phyloP scores from a whole-genome alignment of 2,888 invertebrate genomes.

The Portevinia maculata region DNA sequence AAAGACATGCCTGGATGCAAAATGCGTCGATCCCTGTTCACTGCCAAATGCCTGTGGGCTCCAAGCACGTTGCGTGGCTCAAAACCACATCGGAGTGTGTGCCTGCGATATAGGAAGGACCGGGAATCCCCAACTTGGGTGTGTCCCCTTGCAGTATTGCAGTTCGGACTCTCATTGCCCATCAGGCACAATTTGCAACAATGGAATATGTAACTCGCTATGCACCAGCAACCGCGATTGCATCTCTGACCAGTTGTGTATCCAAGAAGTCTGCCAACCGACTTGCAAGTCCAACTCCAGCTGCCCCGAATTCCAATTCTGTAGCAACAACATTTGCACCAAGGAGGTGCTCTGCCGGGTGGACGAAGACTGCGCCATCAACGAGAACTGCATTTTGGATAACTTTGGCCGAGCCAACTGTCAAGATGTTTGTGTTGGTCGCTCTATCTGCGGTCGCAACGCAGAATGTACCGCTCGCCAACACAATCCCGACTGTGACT shows the following conservation, averaged over 20 bases:
- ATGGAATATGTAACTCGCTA: slow-evolving; percentile 90
- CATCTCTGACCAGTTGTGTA: slow-evolving; percentile 92
- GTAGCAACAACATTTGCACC: slow-evolving; percentile 92
- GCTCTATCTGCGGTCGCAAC: slow-evolving; percentile 90
- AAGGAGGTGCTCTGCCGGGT: slow-evolving; percentile 90
- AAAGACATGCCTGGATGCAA: slow-evolving; percentile 90
- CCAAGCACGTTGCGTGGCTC: slow-evolving; percentile 89
- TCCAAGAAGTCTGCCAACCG: slow-evolving; percentile 92
- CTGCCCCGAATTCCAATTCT: slow-evolving; percentile 93
- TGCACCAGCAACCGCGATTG: slow-evolving; percentile 93
- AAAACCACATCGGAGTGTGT: slow-evolving; percentile 92
- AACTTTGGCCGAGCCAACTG: slow-evolving; percentile 90
- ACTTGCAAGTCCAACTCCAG: slow-evolving; percentile 91
- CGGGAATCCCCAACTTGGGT: slow-evolving; percentile 93
- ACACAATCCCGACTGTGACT: slow-evolving; percentile 90
- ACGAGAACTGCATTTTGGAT: slow-evolving; percentile 88
- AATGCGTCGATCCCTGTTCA: slow-evolving; percentile 92
- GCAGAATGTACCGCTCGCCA: slow-evolving; percentile 89
- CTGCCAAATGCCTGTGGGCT: slow-evolving; percentile 92
- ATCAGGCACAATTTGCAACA: slow-evolving; percentile 91
- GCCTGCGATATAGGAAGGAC: slow-evolving; percentile 93
- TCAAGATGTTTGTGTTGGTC: slow-evolving; percentile 88
- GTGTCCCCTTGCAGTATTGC: slow-evolving; percentile 92
- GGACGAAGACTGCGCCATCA: slow-evolving; percentile 88
- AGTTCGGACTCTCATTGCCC: slow-evolving; percentile 91